A percentile compares a stretch with the other conserved stretches of the same genome.
Conservation (phyloP, 92 coral and sea anemone species). For the Scolanthus callimorphus region DNA sequence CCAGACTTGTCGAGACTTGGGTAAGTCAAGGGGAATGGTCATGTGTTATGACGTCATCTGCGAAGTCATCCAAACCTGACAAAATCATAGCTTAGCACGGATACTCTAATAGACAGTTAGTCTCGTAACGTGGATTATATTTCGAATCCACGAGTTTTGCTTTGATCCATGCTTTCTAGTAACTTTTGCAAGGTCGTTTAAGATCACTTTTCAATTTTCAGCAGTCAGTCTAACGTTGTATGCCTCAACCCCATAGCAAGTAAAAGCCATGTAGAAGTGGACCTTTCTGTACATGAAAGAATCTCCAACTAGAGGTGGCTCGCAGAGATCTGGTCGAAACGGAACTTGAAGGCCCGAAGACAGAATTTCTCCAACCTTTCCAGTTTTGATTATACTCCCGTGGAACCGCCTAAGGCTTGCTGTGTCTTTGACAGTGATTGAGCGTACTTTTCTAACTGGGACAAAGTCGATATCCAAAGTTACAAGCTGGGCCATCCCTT, state of each 20-base stretch:
- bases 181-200: too few species aligned
- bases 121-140: too few species aligned
- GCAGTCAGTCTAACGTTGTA: constrained; percentile 48
- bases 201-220: too few species aligned
- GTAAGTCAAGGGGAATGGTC: too few species aligned
- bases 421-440: constrained; percentile 2
- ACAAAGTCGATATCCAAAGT: constrained; percentile 11
- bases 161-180: too few species aligned
- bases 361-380: constrained; percentile 47
- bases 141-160: too few species aligned
- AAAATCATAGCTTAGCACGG: too few species aligned
- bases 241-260: constrained; percentile 52
- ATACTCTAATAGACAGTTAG: too few species aligned
- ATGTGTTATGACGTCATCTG: too few species aligned
- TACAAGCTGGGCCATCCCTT: constrained; percentile 62
- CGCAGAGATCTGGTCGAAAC: constrained; percentile 61
- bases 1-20: too few species aligned
- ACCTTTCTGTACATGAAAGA: constrained; percentile 32
- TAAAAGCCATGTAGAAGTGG: constrained; percentile 54
- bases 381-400: constrained; percentile 38
- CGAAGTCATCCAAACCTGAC: too few species aligned
- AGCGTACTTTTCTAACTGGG: constrained; percentile 36
- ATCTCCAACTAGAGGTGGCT: constrained; percentile 36
- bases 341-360: constrained; percentile 27
- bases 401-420: constrained; percentile 30